These are phyloP conservation scores for Drosophila subsilvestris DNA, from an alignment of 2,888 invertebrate genomes.

Conservation along the genomic window DNA sequence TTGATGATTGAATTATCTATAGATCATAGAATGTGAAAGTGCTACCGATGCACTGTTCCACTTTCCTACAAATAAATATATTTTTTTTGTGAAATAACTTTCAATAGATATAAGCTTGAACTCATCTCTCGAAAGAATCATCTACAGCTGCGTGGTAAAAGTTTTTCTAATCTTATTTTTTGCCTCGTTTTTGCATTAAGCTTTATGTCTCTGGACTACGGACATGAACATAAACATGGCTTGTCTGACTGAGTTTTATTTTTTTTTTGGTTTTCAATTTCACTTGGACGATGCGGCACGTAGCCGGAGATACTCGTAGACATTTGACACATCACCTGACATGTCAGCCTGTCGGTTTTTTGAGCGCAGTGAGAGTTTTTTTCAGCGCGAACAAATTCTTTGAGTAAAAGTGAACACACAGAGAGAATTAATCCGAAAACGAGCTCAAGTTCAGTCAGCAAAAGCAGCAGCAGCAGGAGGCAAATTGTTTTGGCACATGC, in stretches of 20 bases:
- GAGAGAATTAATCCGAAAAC: slow-evolving; percentile 22
- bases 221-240: slow-evolving; percentile 46
- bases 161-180: slow-evolving; percentile 10
- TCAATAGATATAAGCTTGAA: slow-evolving; percentile 12
- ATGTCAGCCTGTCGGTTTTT: slow-evolving; percentile 55
- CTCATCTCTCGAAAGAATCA: slow-evolving; percentile 14
- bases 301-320: slow-evolving; percentile 29
- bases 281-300: slow-evolving; percentile 56
- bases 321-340: slow-evolving; percentile 44
- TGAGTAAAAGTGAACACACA: slow-evolving; percentile 64
- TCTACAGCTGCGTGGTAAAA: slow-evolving; percentile 28
- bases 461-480: slow-evolving; percentile 34
- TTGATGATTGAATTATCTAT: too few species aligned
- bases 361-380: slow-evolving; percentile 67
- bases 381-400: slow-evolving; percentile 55
- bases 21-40: too few species aligned
- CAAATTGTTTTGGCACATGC: slow-evolving; percentile 72
- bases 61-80: background rate
- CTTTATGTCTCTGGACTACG: slow-evolving; percentile 51
- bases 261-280: slow-evolving; percentile 47
- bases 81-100: background rate
- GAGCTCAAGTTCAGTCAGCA: slow-evolving; percentile 51
- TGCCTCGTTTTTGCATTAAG: slow-evolving; percentile 40
- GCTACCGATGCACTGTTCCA: background rate
- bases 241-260: slow-evolving; percentile 8